Base-by-base conservation (phyloP, 2,888 invertebrate genomes). In the Ochropleura plecta region DNA sequence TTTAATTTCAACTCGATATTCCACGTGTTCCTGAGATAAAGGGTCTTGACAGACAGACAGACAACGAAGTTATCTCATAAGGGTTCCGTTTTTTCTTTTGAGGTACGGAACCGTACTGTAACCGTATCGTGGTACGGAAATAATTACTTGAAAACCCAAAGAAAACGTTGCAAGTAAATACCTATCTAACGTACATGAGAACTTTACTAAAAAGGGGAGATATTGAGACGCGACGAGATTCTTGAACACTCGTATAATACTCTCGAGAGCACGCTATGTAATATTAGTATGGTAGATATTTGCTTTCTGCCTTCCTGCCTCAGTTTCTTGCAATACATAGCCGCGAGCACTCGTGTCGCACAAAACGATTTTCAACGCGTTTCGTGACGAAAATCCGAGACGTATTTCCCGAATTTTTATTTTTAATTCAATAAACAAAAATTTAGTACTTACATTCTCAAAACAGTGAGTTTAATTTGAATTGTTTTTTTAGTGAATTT, bases 241-340 rank as follows among this genome's bases (percentile, higher is more conserved):
- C 85, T 86, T 86, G 83, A 83, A 83, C 80, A 85, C 84, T 83
- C 80, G 71, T 80, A 73, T 82, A 82, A 78, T 77, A 78, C 66
- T 73, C 73, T 78, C 75, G 82, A 85, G 79, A 86, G 87, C 84
- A 82, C 81, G 86, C 78, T 70, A 84, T 86, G 71, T 87, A 86
- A 79, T 81, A 82, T 76, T 78, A 77, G 76, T 73, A 73, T 62
- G 76, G 69, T 68, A 80, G 81, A 71, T 81, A 84, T 79, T 83
- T 83, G 88, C 79, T 81, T 82, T 81, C 75, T 86, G 84, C 76
- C 78, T 85, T 86, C 82, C 81, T 76, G 83, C 82, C 85, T 87
- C 90, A 91, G 91, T 91, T 86, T 88, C 88, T 83, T 85, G 79
- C 73, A 80, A 79, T 68, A 84, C 79, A 73, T 77, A 65, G 83